Conservation (phyloP, 30 jellyfish, hydroid and myxozoan species). For the Kudoa iwatai region DNA sequence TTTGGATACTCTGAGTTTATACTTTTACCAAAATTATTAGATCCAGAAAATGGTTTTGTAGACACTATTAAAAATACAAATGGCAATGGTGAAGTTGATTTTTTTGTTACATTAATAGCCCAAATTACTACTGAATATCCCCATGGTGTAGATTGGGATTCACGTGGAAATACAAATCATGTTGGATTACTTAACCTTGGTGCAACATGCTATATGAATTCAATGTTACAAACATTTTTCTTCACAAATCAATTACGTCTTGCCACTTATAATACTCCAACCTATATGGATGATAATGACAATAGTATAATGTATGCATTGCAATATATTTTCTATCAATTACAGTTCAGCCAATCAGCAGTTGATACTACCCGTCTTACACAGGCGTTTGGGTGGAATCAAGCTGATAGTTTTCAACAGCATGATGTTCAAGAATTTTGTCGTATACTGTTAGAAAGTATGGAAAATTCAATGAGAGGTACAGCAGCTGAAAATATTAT, state of each 20-base stretch:
- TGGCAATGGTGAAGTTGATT: too few relatives aligned
- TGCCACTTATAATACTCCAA: constrained; percentile 41
- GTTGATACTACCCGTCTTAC: constrained; percentile 77
- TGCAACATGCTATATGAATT: constrained; percentile 86
- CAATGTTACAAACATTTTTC: constrained; percentile 53
- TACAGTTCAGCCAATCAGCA: constrained; percentile 22
- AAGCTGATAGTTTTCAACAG: constrained; percentile 69
- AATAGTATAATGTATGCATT: constrained; percentile 77
- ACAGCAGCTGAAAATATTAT: too few relatives aligned
- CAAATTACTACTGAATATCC: neutral
- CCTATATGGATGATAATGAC: constrained; percentile 48
- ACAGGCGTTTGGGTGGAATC: constrained; percentile 78
- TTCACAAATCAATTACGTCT: constrained; percentile 40
- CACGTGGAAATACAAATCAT: constrained; percentile 43
- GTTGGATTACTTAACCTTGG: constrained; percentile 91
- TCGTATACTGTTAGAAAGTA: constrained; percentile 8
- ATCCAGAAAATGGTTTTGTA: too few relatives aligned
- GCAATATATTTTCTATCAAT: constrained; percentile 49
- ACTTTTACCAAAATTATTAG: too few relatives aligned
- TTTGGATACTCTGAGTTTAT: too few relatives aligned
- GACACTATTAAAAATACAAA: too few relatives aligned
- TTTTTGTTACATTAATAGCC: too few relatives aligned
- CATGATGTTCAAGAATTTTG: constrained; percentile 93
- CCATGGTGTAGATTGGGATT: constrained; percentile 53
- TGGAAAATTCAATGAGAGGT: constrained; percentile 1